Evolutionary conservation across 2,113 vertebrate genomes (phyloP).

Genomic region (Cynoglossus semilaevis): DNA sequence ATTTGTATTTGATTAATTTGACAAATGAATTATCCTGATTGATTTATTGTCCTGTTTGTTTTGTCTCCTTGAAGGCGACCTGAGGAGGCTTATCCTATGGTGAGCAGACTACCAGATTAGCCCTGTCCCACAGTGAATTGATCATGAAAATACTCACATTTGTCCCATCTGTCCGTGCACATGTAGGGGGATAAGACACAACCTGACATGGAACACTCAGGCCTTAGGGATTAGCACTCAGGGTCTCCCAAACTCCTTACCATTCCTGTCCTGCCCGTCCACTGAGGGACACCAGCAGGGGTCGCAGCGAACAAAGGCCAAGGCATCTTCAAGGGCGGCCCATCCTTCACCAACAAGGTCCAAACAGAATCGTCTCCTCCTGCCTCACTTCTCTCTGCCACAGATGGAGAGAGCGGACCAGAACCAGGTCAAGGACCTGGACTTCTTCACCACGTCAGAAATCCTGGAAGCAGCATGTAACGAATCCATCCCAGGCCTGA

Average conservation of each 20-base stretch:
- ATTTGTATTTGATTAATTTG: too few relatives aligned
- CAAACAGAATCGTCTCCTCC: slow-evolving; percentile 20
- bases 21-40: background rate
- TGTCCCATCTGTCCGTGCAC: background rate
- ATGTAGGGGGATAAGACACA: slow-evolving; percentile 85
- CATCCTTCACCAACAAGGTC: slow-evolving; percentile 11
- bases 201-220: slow-evolving; percentile 85
- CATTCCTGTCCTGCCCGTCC: slow-evolving; percentile 78
- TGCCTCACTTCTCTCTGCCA: slow-evolving; percentile 29
- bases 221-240: slow-evolving; percentile 78
- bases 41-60: too few relatives aligned
- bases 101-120: slow-evolving; percentile 61
- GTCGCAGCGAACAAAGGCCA: slow-evolving; percentile 10
- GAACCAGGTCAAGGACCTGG: slow-evolving; percentile 28
- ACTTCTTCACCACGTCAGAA: slow-evolving; percentile 58
- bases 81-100: slow-evolving; percentile 86
- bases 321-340: slow-evolving; percentile 10
- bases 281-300: slow-evolving; percentile 31
- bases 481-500: slow-evolving; percentile 76
- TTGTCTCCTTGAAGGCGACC: slow-evolving; percentile 75
- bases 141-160: background rate
- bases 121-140: background rate
- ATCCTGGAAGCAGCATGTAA: slow-evolving; percentile 84
- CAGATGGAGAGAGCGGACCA: background rate
- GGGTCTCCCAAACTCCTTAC: slow-evolving; percentile 73